Conservation (phyloP, 2,797 vertebrate species). For the Silurus lanzhouensis region DNA sequence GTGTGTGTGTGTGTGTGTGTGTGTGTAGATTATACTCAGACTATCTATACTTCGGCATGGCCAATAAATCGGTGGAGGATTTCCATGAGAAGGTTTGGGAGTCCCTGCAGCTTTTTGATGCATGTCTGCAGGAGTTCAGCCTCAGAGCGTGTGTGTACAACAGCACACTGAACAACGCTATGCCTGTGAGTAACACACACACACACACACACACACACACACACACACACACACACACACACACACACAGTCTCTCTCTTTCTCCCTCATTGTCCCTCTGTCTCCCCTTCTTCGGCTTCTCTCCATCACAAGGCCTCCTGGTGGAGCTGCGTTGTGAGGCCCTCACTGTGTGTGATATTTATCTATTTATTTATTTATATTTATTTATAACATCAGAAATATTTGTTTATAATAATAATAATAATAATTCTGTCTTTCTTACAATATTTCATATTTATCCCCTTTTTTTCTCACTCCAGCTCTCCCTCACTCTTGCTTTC, state of each 20-base stretch:
- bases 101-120: constrained; percentile 86
- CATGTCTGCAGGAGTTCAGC: constrained; percentile 80
- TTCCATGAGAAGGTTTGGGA: constrained; percentile 89
- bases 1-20: neutral
- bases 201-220: constrained; percentile 1
- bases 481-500: too few species aligned
- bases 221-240: neutral
- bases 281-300: neutral
- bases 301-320: neutral
- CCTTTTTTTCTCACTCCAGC: too few species aligned
- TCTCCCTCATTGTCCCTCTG: neutral
- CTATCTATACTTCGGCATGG: constrained; percentile 90
- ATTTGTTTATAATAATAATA: too few species aligned
- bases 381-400: too few species aligned
- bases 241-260: neutral
- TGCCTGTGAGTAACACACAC: constrained; percentile 79
- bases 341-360: neutral
- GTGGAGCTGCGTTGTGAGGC: neutral
- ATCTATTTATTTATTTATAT: too few species aligned
- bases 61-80: constrained; percentile 90
- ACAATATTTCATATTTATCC: too few species aligned
- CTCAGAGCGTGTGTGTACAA: constrained; percentile 88
- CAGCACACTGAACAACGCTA: constrained; percentile 83
- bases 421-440: too few species aligned
- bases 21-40: constrained; percentile 88